phyloP scores from a whole-genome alignment of 2,113 vertebrate genomes.

The Megaceryle maxima region DNA sequence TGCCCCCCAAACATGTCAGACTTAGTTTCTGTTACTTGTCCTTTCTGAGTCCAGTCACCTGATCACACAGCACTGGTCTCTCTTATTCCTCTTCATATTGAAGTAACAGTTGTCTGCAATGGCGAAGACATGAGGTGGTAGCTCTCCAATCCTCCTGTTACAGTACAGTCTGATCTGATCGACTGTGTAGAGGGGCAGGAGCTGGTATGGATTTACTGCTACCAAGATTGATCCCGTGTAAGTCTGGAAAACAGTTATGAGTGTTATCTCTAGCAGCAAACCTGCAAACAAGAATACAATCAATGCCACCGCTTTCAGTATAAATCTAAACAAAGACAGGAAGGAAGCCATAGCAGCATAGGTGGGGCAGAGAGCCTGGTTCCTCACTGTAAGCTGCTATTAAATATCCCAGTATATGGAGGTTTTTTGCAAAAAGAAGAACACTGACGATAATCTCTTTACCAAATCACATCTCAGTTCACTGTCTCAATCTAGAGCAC shows the following conservation, averaged over 20 bases:
- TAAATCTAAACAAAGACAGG: not conserved
- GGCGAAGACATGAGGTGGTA: slow-evolving; percentile 93
- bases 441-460: not conserved
- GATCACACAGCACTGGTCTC: slow-evolving; percentile 94
- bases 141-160: slow-evolving; percentile 84
- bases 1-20: not conserved
- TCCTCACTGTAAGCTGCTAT: not conserved
- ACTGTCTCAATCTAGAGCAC: not conserved
- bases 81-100: slow-evolving; percentile 88
- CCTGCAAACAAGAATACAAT: not conserved
- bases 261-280: not conserved
- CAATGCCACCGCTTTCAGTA: not conserved
- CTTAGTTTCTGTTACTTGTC: not conserved
- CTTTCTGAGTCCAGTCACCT: slow-evolving; percentile 75
- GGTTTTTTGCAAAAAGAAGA: not conserved
- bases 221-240: slow-evolving; percentile 97
- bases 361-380: not conserved
- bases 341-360: not conserved
- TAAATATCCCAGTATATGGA: not conserved
- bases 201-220: slow-evolving; percentile 94
- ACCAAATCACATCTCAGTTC: not conserved
- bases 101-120: slow-evolving; percentile 94
- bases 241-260: slow-evolving; percentile 77
- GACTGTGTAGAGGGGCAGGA: slow-evolving; percentile 88
- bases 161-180: slow-evolving; percentile 90